A percentile compares a stretch with the other conserved stretches of the same genome.
These are phyloP conservation scores for Brachionus rotundiformis DNA, from an alignment of 1,140 invertebrate genomes.

Conservation along the genomic window DNA sequence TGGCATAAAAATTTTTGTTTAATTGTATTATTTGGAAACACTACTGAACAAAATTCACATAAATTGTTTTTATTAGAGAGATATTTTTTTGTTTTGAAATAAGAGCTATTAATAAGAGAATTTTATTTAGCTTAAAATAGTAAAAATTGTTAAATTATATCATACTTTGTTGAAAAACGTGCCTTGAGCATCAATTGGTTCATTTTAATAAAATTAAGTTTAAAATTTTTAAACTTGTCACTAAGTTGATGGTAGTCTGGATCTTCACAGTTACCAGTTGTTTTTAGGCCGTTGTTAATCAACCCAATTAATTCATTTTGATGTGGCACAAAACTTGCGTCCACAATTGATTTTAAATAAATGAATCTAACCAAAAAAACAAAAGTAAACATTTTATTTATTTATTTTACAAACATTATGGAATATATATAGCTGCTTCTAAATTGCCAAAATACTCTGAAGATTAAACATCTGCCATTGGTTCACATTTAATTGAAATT, in stretches of 20 bases:
- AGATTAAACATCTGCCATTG: background rate
- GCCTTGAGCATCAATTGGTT: background rate
- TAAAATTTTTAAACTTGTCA: background rate
- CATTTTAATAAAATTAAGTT: background rate
- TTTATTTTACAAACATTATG: background rate
- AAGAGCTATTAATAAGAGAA: too few species aligned
- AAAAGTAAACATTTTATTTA: background rate
- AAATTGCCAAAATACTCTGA: background rate
- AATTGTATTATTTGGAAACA: background rate
- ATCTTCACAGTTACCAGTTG: background rate
- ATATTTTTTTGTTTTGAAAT: too few species aligned
- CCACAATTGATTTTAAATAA: background rate
- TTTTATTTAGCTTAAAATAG: too few species aligned
- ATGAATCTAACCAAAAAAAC: background rate
- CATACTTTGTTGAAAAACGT: background rate
- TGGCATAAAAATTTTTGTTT: background rate
- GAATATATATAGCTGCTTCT: too few species aligned
- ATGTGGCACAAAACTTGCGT: background rate
- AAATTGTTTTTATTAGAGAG: too few species aligned
- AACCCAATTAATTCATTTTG: background rate
- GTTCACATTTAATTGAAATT: too few species aligned
- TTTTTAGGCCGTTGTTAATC: background rate
- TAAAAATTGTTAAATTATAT: too few species aligned
- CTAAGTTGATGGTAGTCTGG: background rate
- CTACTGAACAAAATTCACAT: background rate